Evolutionary conservation across 2,113 vertebrate genomes (phyloP).

Genomic region (Rhineura floridana): DNA sequence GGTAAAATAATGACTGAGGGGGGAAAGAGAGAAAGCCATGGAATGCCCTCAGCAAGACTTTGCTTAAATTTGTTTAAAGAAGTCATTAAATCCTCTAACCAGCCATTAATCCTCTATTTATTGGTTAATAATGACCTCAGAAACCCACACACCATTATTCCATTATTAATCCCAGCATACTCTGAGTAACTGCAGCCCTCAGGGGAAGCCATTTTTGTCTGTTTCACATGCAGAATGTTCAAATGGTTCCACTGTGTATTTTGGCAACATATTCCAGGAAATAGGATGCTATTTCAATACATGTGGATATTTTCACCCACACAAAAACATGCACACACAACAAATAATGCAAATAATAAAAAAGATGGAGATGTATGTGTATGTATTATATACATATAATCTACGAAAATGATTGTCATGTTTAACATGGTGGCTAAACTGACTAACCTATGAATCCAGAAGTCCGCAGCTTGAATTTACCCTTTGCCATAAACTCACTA

Average conservation of each 20-base stretch:
- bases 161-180: constrained; percentile 33
- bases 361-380: background rate
- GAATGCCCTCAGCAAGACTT: constrained; percentile 6
- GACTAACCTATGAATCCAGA: background rate
- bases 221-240: constrained; percentile 26
- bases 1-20: background rate
- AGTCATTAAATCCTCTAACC: constrained; percentile 21
- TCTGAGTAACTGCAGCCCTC: background rate
- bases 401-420: background rate
- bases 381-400: too few relatives aligned
- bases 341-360: constrained; percentile 22
- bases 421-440: background rate
- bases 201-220: constrained; percentile 33
- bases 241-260: constrained; percentile 20
- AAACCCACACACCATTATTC: background rate
- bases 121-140: constrained; percentile 1
- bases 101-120: constrained; percentile 27
- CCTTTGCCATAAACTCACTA: background rate
- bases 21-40: background rate
- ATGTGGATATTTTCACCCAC: constrained; percentile 21
- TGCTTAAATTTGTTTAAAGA: background rate
- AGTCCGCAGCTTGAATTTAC: background rate
- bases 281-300: constrained; percentile 12
- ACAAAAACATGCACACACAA: constrained; percentile 19
- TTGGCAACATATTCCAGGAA: constrained; percentile 37